Evolutionary conservation across 64 coral and sea anemone species (phyloP), one percentile per base, ranked within the genome.

Genomic region (Catalaphyllia jardinei): DNA sequence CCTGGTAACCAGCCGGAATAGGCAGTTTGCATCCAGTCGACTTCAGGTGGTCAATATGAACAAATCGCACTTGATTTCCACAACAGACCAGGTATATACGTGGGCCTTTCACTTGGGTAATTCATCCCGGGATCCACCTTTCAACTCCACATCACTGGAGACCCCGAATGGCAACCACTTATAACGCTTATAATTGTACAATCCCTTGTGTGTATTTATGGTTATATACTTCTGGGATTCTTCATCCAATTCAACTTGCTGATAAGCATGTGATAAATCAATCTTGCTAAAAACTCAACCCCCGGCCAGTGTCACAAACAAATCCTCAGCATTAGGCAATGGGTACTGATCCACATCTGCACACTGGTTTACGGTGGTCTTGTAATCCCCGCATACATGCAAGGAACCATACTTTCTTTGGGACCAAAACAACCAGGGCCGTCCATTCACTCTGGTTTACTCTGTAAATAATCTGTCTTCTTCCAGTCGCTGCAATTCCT

Each of bases 381-480:
- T 52, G 50, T 52, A 52, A 79, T 39, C n/a, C n/a, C n/a, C n/a
- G n/a, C n/a, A n/a, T n/a, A n/a, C n/a, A n/a, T n/a, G n/a, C n/a
- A n/a, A n/a, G 38, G 76, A 35, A 16, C 76, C 76, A 51, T 79
- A n/a, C 76, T 22, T 16, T 24, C 76, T 79, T 79, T 9, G 76
- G 76, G 24, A 79, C 77, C 54, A 81, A 52, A 14, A 81, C 79
- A 15, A 81, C 15, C 28, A 54, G 55, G 14, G 79, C 27, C 52
- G 52, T 54, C 79, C n/a, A 81, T 12, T 81, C 79, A 81, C 79
- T 60, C 16, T 52, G 10, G 16, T 81, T 60, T 31, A 81, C 55
- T 10, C 16, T 42, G 29, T 24, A n/a, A 13, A 81, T 81, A 13
- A 81, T 81, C 8, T 52, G 1, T 81, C 79, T 24, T 61, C 25